These are phyloP conservation scores for Anguilla anguilla DNA, from an alignment of 2,797 vertebrate genomes.

Conservation along the genomic window DNA sequence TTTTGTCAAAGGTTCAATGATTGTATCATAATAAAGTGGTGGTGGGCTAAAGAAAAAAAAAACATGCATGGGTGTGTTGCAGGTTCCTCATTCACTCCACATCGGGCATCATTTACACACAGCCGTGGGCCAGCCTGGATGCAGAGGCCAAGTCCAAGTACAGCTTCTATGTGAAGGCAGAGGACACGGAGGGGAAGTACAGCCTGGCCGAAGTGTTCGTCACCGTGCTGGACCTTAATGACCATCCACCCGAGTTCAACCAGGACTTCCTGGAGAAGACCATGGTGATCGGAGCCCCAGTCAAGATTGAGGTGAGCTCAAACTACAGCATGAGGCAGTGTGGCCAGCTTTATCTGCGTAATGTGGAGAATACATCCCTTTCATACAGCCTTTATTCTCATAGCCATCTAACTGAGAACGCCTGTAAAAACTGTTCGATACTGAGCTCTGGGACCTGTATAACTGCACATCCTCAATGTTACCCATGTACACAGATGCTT, in stretches of 20 bases:
- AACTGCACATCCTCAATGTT: not conserved
- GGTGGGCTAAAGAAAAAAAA: not conserved
- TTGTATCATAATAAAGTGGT: not conserved
- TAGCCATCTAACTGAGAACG: too few species aligned
- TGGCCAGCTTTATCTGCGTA: not conserved
- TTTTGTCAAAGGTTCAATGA: too few species aligned
- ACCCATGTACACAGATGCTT: not conserved
- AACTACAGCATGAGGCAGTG: not conserved
- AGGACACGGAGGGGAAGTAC: conserved; percentile 89
- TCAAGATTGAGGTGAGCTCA: conserved; percentile 86
- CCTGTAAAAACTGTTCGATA: not conserved
- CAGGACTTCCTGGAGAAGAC: conserved; percentile 87
- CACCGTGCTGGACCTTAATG: conserved; percentile 89
- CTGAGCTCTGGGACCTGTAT: not conserved
- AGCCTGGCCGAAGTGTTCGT: conserved; percentile 91
- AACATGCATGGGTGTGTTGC: conserved; percentile 12
- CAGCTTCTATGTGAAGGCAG: conserved; percentile 94
- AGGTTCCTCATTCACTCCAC: conserved; percentile 90
- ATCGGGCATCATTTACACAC: conserved; percentile 89
- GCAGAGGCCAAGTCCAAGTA: conserved; percentile 89
- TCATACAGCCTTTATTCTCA: not conserved
- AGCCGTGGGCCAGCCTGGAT: conserved; percentile 92
- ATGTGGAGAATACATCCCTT: not conserved
- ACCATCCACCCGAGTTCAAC: conserved; percentile 89
- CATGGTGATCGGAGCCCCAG: conserved; percentile 86